Base-by-base conservation (phyloP, 2,888 invertebrate genomes). In the Lapara coniferarum region DNA sequence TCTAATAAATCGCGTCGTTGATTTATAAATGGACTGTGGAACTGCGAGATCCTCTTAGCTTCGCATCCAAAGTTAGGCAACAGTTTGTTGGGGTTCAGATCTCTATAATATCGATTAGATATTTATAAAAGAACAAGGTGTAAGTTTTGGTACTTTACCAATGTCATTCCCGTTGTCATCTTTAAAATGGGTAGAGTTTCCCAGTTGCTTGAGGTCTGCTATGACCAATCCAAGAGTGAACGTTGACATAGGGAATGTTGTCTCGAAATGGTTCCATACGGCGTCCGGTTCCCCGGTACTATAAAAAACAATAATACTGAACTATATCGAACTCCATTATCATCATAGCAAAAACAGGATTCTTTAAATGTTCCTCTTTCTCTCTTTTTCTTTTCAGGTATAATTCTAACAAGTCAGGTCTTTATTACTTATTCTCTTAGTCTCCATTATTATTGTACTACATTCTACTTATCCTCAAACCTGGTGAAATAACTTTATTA, bases 221-320 rank as follows among this genome's bases (percentile, higher is more conserved):
- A 96, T 95, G 12, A 97, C 94, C 71, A 97, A 91, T 0, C 96
- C 97, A 58, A 97, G 89, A 0, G 97, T 96, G 84, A 96, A 97
- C 0, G 97, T 96, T 1, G 97, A 96, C 95, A 97, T 97, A 2
- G 96, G 95, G 0, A 96, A 96, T 0, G 97, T 96, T 73, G 92
- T 93, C 80, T 95, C 94, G 78, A 97, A 97, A 79, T 95, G 94
- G 77, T 96, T 97, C 87, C 95, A 94, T 0, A 96, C 95, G 79
- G 95, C 95, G 52, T 95, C 93, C 0, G 95, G 90, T 75, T 95
- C 94, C 25, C 89, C 94, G 52, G 92, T 85, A 69, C 96, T 95
- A 77, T 13, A 66, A 52, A 53, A 30, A 46, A 16, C 19, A 44
- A 19, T 37, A 25, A 37, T 37, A 37, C 8, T 37, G n/a, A 37